phyloP scores from a whole-genome alignment of 2,888 invertebrate genomes.

The Caenorhabditis sp. region DNA sequence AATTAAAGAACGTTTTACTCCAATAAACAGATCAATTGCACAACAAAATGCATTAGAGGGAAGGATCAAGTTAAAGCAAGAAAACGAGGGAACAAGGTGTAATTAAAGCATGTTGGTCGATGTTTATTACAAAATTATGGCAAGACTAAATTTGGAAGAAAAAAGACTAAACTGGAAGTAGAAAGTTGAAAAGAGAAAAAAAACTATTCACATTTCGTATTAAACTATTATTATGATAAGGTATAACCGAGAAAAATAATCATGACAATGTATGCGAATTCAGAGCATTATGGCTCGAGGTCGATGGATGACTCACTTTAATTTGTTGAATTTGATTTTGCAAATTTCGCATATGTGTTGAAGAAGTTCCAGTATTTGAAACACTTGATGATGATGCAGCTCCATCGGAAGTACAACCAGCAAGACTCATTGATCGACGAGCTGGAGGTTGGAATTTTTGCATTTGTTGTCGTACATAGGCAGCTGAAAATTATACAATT shows the following conservation, averaged over 20 bases:
- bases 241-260: background rate
- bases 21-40: background rate
- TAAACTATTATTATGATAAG: background rate
- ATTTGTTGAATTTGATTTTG: constrained; percentile 42
- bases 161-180: background rate
- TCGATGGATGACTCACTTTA: constrained; percentile 6
- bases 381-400: background rate
- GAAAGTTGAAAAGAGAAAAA: background rate
- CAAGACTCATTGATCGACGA: constrained; percentile 9
- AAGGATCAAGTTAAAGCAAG: background rate
- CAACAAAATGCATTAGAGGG: background rate
- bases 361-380: constrained; percentile 5
- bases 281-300: background rate
- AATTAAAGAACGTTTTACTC: background rate
- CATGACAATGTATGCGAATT: background rate
- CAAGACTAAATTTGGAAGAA: background rate
- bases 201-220: background rate
- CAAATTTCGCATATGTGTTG: constrained; percentile 29
- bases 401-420: background rate
- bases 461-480: constrained; percentile 35
- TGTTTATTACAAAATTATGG: background rate
- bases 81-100: background rate
- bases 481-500: background rate
- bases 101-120: background rate
- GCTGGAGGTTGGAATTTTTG: constrained; percentile 14